These are phyloP conservation scores for Oostethus manadensis DNA, from an alignment of 2,113 vertebrate species.

Conservation along the genomic window DNA sequence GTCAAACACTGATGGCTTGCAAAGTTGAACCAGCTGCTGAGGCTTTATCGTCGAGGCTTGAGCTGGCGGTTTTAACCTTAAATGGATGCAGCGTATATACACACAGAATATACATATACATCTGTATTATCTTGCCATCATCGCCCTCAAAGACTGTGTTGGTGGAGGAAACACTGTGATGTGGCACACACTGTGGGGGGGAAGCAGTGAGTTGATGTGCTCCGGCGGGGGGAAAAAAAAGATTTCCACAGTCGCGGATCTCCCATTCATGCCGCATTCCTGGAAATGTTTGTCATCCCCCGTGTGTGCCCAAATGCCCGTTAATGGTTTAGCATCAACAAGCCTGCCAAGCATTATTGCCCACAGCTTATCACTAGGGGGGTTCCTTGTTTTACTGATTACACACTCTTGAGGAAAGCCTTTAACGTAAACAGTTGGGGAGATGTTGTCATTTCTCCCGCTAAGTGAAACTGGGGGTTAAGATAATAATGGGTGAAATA, in stretches of 20 bases:
- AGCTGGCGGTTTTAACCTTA: conserved; percentile 21
- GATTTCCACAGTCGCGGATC: conserved; percentile 39
- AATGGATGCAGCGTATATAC: conserved; percentile 14
- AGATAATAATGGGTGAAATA: conserved; percentile 36
- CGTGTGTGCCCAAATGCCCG: conserved; percentile 26
- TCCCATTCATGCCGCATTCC: conserved; percentile 52
- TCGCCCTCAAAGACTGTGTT: conserved; percentile 18
- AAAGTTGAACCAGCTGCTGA: conserved; percentile 14
- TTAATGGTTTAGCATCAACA: conserved; percentile 48
- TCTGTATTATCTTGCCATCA: conserved; percentile 14
- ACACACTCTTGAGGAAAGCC: conserved; percentile 27
- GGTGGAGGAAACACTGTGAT: conserved; percentile 32
- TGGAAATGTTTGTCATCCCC: conserved; percentile 46
- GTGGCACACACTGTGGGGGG: conserved; percentile 5
- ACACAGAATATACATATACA: conserved; percentile 10
- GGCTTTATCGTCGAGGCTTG: conserved; percentile 13
- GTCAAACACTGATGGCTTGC: conserved; percentile 19
- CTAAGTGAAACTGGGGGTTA: conserved; percentile 25
- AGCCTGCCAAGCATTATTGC: conserved; percentile 30
- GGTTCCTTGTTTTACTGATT: conserved; percentile 33
- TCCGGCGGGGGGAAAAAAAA: conserved; percentile 18
- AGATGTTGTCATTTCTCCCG: conserved; percentile 31
- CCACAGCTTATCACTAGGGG: conserved; percentile 19
- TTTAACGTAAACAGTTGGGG: conserved; percentile 34
- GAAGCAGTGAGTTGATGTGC: conserved; percentile 39